Percentiles rank a stretch among this genome's conserved stretches.
phyloP scores from a whole-genome alignment of 2,113 vertebrate genomes.

The Gallinago undulata region DNA sequence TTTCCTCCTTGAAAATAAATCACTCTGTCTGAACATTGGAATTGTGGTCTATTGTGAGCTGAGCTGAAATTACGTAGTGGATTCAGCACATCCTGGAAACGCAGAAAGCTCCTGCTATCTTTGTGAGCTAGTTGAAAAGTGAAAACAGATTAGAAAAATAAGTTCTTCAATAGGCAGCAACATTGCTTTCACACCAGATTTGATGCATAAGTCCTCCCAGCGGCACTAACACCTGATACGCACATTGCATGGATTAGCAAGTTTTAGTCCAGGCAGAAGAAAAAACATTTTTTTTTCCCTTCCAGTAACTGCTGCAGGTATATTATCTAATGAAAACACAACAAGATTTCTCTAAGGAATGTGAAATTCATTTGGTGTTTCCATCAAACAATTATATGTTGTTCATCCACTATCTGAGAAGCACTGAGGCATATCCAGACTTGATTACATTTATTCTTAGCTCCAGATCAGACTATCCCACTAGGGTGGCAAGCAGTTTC shows the following conservation, averaged over 20 bases:
- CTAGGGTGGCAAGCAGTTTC: background rate
- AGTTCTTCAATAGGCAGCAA: constrained; percentile 56
- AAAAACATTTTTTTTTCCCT: background rate
- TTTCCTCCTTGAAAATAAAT: constrained; percentile 39
- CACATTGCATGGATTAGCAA: constrained; percentile 55
- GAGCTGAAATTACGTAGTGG: constrained; percentile 38
- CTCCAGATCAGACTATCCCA: background rate
- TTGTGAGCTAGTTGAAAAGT: constrained; percentile 49
- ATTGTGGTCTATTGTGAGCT: constrained; percentile 28
- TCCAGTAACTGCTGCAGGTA: constrained; percentile 38
- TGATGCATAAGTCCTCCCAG: constrained; percentile 54
- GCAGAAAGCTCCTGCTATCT: constrained; percentile 52
- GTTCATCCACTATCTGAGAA: constrained; percentile 31
- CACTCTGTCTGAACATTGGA: background rate
- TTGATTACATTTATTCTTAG: constrained; percentile 49
- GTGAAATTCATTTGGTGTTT: constrained; percentile 48
- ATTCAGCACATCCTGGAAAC: constrained; percentile 42
- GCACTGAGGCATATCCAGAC: constrained; percentile 38
- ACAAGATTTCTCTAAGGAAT: constrained; percentile 64
- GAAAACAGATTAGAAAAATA: constrained; percentile 58
- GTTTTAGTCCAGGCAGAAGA: constrained; percentile 25
- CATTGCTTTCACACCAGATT: constrained; percentile 32
- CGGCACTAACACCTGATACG: constrained; percentile 39
- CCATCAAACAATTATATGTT: constrained; percentile 60
- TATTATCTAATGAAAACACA: constrained; percentile 65